Percentiles rank a stretch among this genome's conserved stretches.
Conservation (phyloP, 2,888 invertebrate species). For the Norana najaformis region DNA sequence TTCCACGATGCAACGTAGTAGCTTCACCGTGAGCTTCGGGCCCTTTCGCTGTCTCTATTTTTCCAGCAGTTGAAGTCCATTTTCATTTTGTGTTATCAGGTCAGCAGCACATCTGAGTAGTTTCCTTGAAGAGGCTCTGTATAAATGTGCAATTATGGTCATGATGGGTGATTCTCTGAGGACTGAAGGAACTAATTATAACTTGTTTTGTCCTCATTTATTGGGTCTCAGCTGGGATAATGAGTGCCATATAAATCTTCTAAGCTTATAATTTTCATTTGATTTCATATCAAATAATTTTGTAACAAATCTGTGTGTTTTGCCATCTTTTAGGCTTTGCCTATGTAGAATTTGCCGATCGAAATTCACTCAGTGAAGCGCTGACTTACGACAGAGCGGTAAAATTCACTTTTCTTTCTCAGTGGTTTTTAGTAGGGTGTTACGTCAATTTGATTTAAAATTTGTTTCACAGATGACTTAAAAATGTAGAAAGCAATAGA, state of each 20-base stretch:
- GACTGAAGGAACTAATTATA: too few relatives aligned
- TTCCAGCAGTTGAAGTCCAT: too few relatives aligned
- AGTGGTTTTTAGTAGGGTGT: neutral
- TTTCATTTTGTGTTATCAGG: too few relatives aligned
- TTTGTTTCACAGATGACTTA: neutral
- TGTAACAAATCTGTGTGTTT: neutral
- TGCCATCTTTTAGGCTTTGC: constrained; percentile 70
- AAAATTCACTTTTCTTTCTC: constrained; percentile 48
- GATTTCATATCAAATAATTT: neutral
- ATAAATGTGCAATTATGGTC: too few relatives aligned
- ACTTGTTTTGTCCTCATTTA: neutral
- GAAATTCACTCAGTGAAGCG: constrained; percentile 78
- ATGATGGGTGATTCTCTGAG: too few relatives aligned
- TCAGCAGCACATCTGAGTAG: too few relatives aligned
- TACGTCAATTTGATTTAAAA: neutral
- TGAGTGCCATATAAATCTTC: neutral
- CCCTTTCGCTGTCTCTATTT: too few relatives aligned
- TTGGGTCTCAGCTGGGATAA: neutral
- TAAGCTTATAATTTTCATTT: neutral
- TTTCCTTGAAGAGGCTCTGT: too few relatives aligned
- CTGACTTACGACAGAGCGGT: constrained; percentile 77
- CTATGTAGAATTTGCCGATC: constrained; percentile 90
- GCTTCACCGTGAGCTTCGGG: too few relatives aligned
- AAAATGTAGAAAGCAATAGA: too few relatives aligned
- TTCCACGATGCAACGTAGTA: too few relatives aligned